These are phyloP conservation scores for Hermodice carunculata DNA, from an alignment of 2,888 invertebrate genomes.

Conservation along the genomic window DNA sequence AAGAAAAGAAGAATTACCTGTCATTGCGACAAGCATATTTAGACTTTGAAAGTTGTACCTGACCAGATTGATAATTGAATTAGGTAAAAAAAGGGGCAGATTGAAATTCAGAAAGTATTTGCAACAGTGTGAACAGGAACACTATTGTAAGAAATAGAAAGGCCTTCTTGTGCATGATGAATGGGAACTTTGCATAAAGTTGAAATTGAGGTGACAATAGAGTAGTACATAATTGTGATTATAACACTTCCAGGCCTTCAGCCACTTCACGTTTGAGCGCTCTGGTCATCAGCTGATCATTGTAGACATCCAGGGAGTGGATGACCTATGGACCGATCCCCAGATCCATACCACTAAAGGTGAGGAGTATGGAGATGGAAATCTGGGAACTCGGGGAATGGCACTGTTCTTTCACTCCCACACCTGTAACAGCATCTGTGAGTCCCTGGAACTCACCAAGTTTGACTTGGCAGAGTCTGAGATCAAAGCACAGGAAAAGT, in stretches of 20 bases:
- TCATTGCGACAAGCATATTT: too few relatives aligned
- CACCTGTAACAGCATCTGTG: slow-evolving; percentile 73
- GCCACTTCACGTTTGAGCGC: slow-evolving; percentile 75
- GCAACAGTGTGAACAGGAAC: too few relatives aligned
- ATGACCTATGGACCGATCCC: slow-evolving; percentile 75
- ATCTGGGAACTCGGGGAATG: slow-evolving; percentile 74
- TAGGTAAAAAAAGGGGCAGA: too few relatives aligned
- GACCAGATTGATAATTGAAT: too few relatives aligned
- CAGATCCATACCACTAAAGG: slow-evolving; percentile 73
- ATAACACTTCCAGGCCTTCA: slow-evolving; percentile 74
- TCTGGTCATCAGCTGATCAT: slow-evolving; percentile 75
- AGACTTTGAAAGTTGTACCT: too few relatives aligned
- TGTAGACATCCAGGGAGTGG: slow-evolving; percentile 75
- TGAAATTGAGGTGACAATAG: too few relatives aligned
- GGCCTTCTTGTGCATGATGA: too few relatives aligned
- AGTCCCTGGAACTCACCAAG: slow-evolving; percentile 70
- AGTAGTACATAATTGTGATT: too few relatives aligned
- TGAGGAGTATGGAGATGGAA: slow-evolving; percentile 73
- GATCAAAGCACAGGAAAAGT: slow-evolving; percentile 33
- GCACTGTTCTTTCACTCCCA: slow-evolving; percentile 75
- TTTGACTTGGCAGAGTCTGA: slow-evolving; percentile 73
- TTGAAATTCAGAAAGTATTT: too few relatives aligned
- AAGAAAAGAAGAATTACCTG: too few relatives aligned
- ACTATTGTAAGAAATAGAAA: too few relatives aligned
- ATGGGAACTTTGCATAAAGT: too few relatives aligned